These are phyloP conservation scores for Acanthosepion pharaonis DNA, from an alignment of 2,888 invertebrate genomes.

Conservation along the genomic window DNA sequence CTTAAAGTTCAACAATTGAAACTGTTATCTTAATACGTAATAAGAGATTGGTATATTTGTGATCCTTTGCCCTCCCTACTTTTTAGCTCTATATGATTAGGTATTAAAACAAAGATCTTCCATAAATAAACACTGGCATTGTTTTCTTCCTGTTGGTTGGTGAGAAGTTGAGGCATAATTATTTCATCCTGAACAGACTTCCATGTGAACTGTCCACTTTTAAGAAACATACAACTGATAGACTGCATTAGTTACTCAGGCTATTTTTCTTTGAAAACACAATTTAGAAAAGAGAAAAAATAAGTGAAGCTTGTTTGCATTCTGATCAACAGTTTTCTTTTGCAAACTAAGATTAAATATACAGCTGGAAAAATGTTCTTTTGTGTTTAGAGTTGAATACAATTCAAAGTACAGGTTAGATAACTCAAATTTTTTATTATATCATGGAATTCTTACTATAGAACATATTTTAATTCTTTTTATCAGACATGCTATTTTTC, in stretches of 20 bases:
- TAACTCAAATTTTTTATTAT: too few relatives aligned
- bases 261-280: background rate
- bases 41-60: background rate
- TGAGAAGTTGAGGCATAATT: constrained; percentile 20
- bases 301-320: background rate
- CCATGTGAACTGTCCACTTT: constrained; percentile 2
- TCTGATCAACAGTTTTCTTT: background rate
- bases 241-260: background rate
- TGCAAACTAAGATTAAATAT: too few relatives aligned
- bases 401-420: too few relatives aligned
- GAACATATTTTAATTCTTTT: too few relatives aligned
- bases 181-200: constrained; percentile 20
- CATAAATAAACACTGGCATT: constrained; percentile 33
- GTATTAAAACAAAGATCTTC: constrained; percentile 8
- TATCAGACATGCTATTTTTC: too few relatives aligned
- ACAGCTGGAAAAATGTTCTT: too few relatives aligned
- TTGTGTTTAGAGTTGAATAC: too few relatives aligned
- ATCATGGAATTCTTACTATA: too few relatives aligned
- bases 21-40: background rate
- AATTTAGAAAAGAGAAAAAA: background rate
- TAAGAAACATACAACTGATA: background rate
- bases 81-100: background rate
- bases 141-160: background rate
- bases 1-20: background rate
- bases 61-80: background rate